These are phyloP conservation scores for Falco biarmicus DNA, from an alignment of 2,797 vertebrate genomes.

Conservation along the genomic window DNA sequence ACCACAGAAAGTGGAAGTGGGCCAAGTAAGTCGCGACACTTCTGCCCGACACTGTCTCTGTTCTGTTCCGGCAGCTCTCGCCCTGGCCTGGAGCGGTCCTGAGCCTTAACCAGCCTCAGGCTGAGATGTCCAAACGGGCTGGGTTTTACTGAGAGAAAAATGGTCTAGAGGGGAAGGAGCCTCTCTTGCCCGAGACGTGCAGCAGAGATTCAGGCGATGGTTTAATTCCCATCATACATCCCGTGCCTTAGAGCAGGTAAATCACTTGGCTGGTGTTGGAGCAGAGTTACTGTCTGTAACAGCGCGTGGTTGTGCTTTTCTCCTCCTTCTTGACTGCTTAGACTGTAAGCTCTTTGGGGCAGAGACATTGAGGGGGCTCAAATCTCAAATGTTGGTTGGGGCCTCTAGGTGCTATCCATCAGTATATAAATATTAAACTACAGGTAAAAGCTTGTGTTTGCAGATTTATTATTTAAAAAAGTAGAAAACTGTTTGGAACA, in stretches of 20 bases:
- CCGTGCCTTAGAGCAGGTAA: constrained; percentile 34
- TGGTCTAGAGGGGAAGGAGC: not conserved
- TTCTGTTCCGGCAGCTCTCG: not conserved
- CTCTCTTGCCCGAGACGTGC: not conserved
- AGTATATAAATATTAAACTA: constrained; percentile 66
- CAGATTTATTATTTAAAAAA: constrained; percentile 30
- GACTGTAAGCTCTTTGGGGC: constrained; percentile 70
- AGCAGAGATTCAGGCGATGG: not conserved
- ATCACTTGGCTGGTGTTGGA: not conserved
- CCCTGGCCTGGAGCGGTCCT: not conserved
- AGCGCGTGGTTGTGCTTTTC: not conserved
- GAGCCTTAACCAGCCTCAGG: not conserved
- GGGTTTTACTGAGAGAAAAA: not conserved
- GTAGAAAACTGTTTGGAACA: not conserved
- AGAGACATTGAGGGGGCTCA: constrained; percentile 52
- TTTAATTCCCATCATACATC: not conserved
- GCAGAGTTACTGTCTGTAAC: not conserved
- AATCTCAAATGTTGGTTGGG: not conserved
- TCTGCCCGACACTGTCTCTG: not conserved
- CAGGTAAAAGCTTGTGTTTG: constrained; percentile 59
- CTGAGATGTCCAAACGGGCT: not conserved
- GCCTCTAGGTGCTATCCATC: constrained; percentile 65
- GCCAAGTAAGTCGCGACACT: not conserved
- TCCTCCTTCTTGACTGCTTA: constrained; percentile 55
- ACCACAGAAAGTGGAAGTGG: not conserved